A percentile compares a stretch with the other conserved stretches of the same genome.
These are phyloP conservation scores for Ploceus nigricollis DNA, from an alignment of 2,113 vertebrate genomes.

Conservation along the genomic window DNA sequence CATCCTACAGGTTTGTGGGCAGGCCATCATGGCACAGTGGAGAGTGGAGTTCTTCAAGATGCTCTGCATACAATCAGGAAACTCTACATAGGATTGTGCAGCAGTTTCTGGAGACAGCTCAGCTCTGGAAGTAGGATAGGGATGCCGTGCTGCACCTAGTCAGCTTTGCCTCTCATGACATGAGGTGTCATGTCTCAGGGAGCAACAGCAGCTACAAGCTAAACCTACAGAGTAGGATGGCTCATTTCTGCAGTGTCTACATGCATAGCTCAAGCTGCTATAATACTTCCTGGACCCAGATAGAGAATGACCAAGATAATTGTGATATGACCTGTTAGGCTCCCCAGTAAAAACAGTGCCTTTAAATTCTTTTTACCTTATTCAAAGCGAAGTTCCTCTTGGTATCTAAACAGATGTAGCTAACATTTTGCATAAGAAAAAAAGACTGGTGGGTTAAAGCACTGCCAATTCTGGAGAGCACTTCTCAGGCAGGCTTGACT, in stretches of 20 bases:
- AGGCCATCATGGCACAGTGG: background rate
- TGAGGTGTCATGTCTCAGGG: background rate
- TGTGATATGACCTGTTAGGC: background rate
- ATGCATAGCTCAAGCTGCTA: background rate
- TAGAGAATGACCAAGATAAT: background rate
- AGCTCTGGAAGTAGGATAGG: background rate
- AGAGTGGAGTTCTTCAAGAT: background rate
- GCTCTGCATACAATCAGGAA: background rate
- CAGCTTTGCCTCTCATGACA: background rate
- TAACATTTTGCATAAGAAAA: background rate
- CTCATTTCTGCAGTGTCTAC: background rate
- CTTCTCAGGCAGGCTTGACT: conserved; percentile 56
- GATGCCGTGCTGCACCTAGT: background rate
- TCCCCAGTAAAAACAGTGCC: background rate
- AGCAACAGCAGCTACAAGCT: background rate
- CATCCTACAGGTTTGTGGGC: background rate
- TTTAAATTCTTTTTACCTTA: background rate
- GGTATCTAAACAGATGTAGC: background rate
- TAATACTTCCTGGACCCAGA: background rate
- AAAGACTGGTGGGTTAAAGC: background rate
- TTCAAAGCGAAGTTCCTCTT: background rate
- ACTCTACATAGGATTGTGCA: background rate
- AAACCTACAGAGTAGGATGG: background rate
- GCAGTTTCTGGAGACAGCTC: background rate
- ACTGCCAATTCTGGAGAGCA: conserved; percentile 59